These are phyloP conservation scores for Emys orbicularis DNA, from an alignment of 2,797 vertebrate genomes.

Conservation along the genomic window DNA sequence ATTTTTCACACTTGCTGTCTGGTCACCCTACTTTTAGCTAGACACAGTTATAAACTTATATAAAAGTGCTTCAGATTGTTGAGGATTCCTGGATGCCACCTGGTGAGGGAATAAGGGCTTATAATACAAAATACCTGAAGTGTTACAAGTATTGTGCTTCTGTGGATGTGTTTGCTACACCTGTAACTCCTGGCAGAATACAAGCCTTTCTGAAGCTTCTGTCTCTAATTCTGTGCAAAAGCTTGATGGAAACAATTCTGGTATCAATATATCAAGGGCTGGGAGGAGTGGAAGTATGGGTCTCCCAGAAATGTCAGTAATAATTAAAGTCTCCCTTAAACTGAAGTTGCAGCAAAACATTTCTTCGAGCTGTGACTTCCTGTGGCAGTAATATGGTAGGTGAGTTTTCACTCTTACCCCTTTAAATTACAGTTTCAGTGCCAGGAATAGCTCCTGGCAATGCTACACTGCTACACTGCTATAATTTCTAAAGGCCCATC, in stretches of 20 bases:
- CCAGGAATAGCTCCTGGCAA: neutral
- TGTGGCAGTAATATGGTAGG: neutral
- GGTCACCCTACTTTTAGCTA: no score
- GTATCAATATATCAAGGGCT: neutral
- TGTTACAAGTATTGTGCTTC: neutral
- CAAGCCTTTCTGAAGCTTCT: neutral
- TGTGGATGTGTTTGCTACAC: neutral
- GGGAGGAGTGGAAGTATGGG: neutral
- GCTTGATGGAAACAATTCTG: neutral
- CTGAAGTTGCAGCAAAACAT: constrained; percentile 22
- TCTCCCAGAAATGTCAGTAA: neutral
- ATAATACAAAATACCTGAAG: neutral
- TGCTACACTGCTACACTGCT: neutral
- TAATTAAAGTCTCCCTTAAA: constrained; percentile 13
- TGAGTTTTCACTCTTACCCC: constrained; percentile 19
- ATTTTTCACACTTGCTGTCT: no score
- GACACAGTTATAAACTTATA: neutral
- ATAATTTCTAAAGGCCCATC: neutral
- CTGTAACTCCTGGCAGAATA: neutral
- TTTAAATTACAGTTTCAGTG: neutral
- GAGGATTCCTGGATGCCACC: neutral
- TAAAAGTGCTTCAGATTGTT: neutral
- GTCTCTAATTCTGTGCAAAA: neutral
- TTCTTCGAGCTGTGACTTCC: constrained; percentile 14
- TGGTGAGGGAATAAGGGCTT: neutral